Base-by-base conservation (phyloP, 2,113 vertebrate species). In the Saiga tatarica region DNA sequence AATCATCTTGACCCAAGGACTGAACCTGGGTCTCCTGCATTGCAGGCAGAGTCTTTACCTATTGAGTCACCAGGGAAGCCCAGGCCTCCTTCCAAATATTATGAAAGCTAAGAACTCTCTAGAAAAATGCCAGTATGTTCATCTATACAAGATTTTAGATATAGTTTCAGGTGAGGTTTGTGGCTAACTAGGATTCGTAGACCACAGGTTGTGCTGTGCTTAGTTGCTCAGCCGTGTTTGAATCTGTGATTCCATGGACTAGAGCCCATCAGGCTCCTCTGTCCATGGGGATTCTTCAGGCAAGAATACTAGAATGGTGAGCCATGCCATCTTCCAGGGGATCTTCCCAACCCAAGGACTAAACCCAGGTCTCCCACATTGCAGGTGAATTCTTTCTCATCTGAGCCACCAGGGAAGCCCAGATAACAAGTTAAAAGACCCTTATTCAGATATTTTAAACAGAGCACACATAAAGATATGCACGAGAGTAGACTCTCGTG, bases 401-500 rank as follows among this genome's bases (percentile, higher is more conserved):
- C 36, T 76, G 36, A 76, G 36, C 36, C 23, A 14, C 36, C 71
- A 42, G 71, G 36, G 71, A 74, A 74, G 10, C 71, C 67, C 71
- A 89, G 64, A 39, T 16, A 8, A 87, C 36, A 52, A 39, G 30
- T 62, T 81, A 53, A 62, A 55, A 95, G 71, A 55, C 8, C 9
- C 33, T n/a, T 47, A 33, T 89, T 89, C 19, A 84, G 36, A 71
- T 23, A 55, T 45, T 55, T 42, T 50, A 8, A 21, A 83, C 85
- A 83, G 89, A 2, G 23, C 12, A 17, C 28, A 36, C 11, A 42
- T 3, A 28, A 36, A 42, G 53, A 79, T 53, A 59, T 10, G 36
- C 2, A 11, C 0, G 9, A 26, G 21, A 42, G 26, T 5, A 17
- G 64, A 79, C n/a, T 16, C 76, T 16, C 7, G 1, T 8, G 50